phyloP scores from a whole-genome alignment of 2,888 invertebrate species.

The Myopa tessellatipennis region DNA sequence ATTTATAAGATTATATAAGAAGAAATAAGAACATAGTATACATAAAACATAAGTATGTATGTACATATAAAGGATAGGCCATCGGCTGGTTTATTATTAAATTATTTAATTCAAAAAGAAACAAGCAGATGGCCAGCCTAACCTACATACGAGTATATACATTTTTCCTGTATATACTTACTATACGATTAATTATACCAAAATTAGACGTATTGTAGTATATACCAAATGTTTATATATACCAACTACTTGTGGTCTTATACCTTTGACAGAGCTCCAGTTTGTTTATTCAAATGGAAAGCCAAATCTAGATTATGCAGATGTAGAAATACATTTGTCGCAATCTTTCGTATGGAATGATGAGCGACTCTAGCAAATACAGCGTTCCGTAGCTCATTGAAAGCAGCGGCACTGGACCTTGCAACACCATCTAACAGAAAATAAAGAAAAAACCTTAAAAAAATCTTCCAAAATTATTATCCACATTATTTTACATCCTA shows the following conservation, averaged over 20 bases:
- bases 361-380: constrained; percentile 98
- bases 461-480: not conserved
- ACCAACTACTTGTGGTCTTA: not conserved
- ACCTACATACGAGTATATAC: too few species aligned
- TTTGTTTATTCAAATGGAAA: constrained; percentile 94
- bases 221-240: too few species aligned
- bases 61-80: too few species aligned
- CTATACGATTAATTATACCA: too few species aligned
- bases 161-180: too few species aligned
- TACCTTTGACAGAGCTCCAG: constrained; percentile 93
- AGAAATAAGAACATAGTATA: too few species aligned
- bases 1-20: too few species aligned
- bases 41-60: too few species aligned
- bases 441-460: not conserved
- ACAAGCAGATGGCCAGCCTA: too few species aligned
- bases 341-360: constrained; percentile 93
- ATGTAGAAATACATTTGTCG: constrained; percentile 95
- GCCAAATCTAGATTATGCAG: constrained; percentile 93
- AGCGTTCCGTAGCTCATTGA: constrained; percentile 97
- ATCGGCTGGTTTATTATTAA: too few species aligned
- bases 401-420: constrained; percentile 87
- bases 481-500: constrained; percentile 79
- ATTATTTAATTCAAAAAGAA: too few species aligned
- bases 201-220: too few species aligned
- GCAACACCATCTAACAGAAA: constrained; percentile 86